Evolutionary conservation across 1,140 invertebrate genomes (phyloP).

Genomic region (Leguminivora glycinivorella): DNA sequence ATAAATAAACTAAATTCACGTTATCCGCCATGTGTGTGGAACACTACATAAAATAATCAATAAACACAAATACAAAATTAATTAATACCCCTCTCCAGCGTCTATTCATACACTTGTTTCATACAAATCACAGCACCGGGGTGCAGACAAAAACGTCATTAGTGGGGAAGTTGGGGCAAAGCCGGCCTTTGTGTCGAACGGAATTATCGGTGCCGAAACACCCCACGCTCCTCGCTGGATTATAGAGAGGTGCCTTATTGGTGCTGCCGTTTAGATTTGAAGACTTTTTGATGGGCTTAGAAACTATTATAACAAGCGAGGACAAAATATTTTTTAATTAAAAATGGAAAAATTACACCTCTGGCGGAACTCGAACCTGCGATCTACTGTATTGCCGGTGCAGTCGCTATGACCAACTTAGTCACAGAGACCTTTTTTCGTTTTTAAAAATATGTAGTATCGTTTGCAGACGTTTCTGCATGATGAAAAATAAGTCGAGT

Average conservation of each 20-base stretch:
- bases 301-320: background rate
- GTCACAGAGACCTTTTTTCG: too few relatives aligned
- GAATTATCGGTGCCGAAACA: slow-evolving; percentile 33
- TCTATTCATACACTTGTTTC: slow-evolving; percentile 21
- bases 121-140: slow-evolving; percentile 18
- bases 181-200: slow-evolving; percentile 33
- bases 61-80: background rate
- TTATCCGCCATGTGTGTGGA: too few relatives aligned
- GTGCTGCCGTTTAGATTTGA: slow-evolving; percentile 6
- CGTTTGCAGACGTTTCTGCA: too few relatives aligned
- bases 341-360: too few relatives aligned
- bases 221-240: slow-evolving; percentile 17
- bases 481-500: too few relatives aligned
- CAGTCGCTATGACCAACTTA: too few relatives aligned
- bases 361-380: too few relatives aligned
- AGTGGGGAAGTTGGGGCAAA: slow-evolving; percentile 32
- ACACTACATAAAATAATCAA: too few relatives aligned
- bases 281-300: background rate
- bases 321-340: too few relatives aligned
- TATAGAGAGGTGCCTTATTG: slow-evolving; percentile 6
- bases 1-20: too few relatives aligned
- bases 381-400: too few relatives aligned
- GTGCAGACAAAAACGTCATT: slow-evolving; percentile 34
- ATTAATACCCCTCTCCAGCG: background rate
- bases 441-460: too few relatives aligned